These are phyloP conservation scores for Argya squamiceps DNA, from an alignment of 2,797 vertebrate species.

Conservation along the genomic window DNA sequence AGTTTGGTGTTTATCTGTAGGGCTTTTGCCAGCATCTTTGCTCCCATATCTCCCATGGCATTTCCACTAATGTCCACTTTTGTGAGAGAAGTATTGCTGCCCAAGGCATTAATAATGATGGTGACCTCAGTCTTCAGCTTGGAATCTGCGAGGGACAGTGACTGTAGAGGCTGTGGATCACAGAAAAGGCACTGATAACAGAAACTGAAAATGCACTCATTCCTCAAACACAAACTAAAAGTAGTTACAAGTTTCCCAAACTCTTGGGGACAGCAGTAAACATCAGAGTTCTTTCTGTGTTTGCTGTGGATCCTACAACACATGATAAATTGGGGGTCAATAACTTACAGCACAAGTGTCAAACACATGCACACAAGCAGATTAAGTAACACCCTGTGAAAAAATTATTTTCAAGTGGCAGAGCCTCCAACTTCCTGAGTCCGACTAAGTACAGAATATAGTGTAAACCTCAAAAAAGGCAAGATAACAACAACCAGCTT, in stretches of 20 bases:
- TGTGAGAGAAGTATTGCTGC: slow-evolving; percentile 94
- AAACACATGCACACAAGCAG: neutral
- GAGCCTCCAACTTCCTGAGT: neutral
- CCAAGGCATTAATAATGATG: slow-evolving; percentile 93
- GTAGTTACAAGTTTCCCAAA: neutral
- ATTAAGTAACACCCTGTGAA: neutral
- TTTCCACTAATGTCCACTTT: slow-evolving; percentile 96
- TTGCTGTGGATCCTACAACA: neutral
- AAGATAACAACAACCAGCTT: neutral
- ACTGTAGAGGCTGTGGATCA: slow-evolving; percentile 87
- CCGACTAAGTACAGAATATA: neutral
- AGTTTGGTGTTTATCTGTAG: slow-evolving; percentile 98
- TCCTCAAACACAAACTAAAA: neutral
- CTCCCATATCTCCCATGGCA: slow-evolving; percentile 97
- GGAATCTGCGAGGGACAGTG: slow-evolving; percentile 93
- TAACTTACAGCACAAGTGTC: neutral
- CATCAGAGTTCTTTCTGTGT: neutral
- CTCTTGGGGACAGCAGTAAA: neutral
- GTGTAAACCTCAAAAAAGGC: neutral
- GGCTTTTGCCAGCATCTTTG: slow-evolving; percentile 97
- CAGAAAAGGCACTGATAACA: neutral
- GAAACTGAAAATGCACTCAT: neutral
- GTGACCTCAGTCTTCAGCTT: slow-evolving; percentile 93
- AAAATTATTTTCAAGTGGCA: neutral
- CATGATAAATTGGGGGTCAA: neutral